Evolutionary conservation across 2,113 vertebrate genomes (phyloP), one percentile per base, ranked within the genome.

Genomic region (Cettia cetti): DNA sequence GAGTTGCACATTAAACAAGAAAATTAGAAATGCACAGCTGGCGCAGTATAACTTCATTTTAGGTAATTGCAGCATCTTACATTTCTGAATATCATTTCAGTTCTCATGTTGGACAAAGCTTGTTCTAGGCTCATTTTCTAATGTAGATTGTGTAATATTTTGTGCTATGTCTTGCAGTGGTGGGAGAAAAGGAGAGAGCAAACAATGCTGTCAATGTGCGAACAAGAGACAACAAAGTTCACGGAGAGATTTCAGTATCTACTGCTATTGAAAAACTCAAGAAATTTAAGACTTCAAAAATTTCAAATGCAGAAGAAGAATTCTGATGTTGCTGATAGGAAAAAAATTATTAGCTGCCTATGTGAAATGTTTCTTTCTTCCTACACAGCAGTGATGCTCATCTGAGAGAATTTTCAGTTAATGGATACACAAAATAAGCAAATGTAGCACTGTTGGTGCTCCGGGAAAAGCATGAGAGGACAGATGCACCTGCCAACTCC

Each of bases 21-120:
- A 99, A 96, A 99, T 99, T 57, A 98, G 98, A 80, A 99, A 99
- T 44, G 99, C 99, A 20, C 99, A 99, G 91, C 97, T 99, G 97
- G 98, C 99, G 45, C 99, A 99, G 57, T 99, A 99, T 89, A 99
- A 99, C 95, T 99, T 99, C 79, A 99, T 99, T 92, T 97, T 99
- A 26, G 99, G 99, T 99, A 98, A 98, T 40, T 90, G 60, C 72
- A 76, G 6, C 30, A 76, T 82, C 47, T 82, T 86, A 12, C 0
- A 1, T 82, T 92, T 74, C n/a, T 80, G 52, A 50, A 11, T 70
- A 23, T 49, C 7, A 7, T 64, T 45, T 21, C 49, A 39, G 9
- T 85, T 66, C 24, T 60, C 10, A 75, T 20, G 14, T 52, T 77
- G 44, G 11, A 40, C n/a, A 9, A 23, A 54, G 37, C 53, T 93